Evolutionary conservation across 2,797 vertebrate species (phyloP).

Genomic region (Liasis olivaceus): DNA sequence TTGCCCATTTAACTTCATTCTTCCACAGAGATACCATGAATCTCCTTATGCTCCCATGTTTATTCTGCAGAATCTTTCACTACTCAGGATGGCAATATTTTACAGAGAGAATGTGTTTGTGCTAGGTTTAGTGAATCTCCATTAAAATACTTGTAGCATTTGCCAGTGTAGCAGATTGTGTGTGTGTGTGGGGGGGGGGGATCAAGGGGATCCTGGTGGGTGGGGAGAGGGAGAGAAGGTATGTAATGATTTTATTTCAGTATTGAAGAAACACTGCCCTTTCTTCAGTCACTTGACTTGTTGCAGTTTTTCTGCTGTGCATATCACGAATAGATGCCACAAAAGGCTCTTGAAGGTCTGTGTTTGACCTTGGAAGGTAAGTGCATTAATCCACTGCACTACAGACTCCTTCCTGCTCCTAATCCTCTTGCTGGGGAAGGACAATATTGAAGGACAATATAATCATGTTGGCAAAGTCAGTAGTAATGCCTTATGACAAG

Average conservation of each 20-base stretch:
- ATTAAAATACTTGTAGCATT: not conserved
- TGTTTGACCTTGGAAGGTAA: conserved; percentile 21
- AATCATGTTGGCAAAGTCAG: conserved; percentile 43
- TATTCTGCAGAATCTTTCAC: not conserved
- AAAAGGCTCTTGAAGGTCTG: not conserved
- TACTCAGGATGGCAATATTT: not conserved
- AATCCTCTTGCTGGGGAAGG: conserved; percentile 48
- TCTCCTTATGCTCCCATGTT: not conserved
- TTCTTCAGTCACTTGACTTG: not conserved
- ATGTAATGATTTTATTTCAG: not conserved
- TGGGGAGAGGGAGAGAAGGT: not conserved
- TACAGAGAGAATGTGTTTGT: not conserved
- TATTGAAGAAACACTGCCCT: not conserved
- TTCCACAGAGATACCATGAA: not conserved
- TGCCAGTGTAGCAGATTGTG: not conserved
- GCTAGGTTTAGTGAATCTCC: not conserved
- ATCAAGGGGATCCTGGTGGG: not conserved
- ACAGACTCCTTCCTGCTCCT: not conserved
- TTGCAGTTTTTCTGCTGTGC: not conserved
- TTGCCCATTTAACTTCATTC: too few species aligned
- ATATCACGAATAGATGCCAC: rapidly evolving
- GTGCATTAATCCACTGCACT: conserved; percentile 11
- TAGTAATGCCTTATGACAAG: conserved; percentile 53
- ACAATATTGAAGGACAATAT: conserved; percentile 48
- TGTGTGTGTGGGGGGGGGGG: too few species aligned